Evolutionary conservation across 1,140 invertebrate species (phyloP), one percentile per base, ranked within the genome.

Genomic region (Eurosta solidaginis): DNA sequence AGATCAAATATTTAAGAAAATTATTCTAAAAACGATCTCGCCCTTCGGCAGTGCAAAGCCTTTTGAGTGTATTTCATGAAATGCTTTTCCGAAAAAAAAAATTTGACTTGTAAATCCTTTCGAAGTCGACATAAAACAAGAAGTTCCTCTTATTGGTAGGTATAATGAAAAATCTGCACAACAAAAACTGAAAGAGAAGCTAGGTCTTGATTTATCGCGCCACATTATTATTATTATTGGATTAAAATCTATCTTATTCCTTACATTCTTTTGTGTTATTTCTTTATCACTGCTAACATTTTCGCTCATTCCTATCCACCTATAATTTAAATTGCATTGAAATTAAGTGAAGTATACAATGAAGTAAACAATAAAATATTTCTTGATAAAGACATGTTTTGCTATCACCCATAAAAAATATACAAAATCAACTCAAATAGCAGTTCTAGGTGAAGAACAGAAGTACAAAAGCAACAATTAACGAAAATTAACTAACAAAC

Each of bases 311-410:
- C 59, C 20, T 40, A 68, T 29, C 10, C 20, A 63, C 33, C 1
- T n/a, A 7, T 40, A 68, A 40, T 40, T 68, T 29, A 68, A 68
- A 68, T 68, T 59, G 27, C 54, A 29, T 33, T 40, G 27, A 20
- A 68, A 33, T 68, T n/a, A n/a, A 17, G 6, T 59, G 59, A 40
- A 40, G 14, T 5, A 68, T 6, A 59, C 6, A 36, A 25, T n/a
- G 33, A 20, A 68, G n/a, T 68, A 42, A n/a, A n/a, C n/a, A n/a
- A n/a, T n/a, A n/a, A n/a, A n/a, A 40, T 68, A 33, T 40, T 68
- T 68, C 7, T 68, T 68, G 59, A 68, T 68, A 68, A 68, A 33
- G 40, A 68, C 36, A 40, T 40, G 20, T 36, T 68, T 40, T 68
- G 36, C n/a, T 68, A 33, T 12, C 33, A 9, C 4, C 22, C 14